Evolutionary conservation across 2,888 invertebrate species (phyloP).

Genomic region (Drosophila gaucha): DNA sequence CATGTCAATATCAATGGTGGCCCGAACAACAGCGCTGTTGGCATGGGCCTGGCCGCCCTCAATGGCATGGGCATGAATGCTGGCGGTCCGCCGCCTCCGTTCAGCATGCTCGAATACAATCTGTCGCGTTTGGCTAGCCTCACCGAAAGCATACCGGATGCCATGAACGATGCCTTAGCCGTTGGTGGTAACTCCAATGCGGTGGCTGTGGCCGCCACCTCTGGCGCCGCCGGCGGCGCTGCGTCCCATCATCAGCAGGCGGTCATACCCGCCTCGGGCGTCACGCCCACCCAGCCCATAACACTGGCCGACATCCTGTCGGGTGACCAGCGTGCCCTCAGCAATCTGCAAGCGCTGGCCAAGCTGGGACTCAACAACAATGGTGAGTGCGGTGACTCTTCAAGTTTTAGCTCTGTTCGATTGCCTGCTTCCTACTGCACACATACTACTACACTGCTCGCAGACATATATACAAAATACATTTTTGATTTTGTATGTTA

Average conservation of each 20-base stretch:
- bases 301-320: conserved; percentile 91
- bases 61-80: conserved; percentile 68
- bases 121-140: conserved; percentile 93
- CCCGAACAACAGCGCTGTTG: conserved; percentile 58
- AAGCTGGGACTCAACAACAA: conserved; percentile 91
- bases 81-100: conserved; percentile 85
- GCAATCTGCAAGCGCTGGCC: conserved; percentile 95
- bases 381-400: conserved; percentile 85
- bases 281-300: conserved; percentile 87
- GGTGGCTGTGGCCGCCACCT: conserved; percentile 27
- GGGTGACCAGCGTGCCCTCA: conserved; percentile 91
- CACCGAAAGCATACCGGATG: conserved; percentile 88
- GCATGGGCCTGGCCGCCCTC: conserved; percentile 43
- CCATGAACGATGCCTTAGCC: conserved; percentile 82
- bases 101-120: conserved; percentile 94
- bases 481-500: too few relatives aligned
- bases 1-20: conserved; percentile 62
- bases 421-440: conserved; percentile 7
- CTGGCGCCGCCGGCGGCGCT: conserved; percentile 32
- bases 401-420: neutral
- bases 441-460: neutral
- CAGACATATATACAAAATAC: neutral
- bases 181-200: conserved; percentile 58
- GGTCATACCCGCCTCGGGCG: conserved; percentile 84
- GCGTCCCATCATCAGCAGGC: conserved; percentile 69